phyloP scores from a whole-genome alignment of 2,888 invertebrate species.

The Luperina testacea region DNA sequence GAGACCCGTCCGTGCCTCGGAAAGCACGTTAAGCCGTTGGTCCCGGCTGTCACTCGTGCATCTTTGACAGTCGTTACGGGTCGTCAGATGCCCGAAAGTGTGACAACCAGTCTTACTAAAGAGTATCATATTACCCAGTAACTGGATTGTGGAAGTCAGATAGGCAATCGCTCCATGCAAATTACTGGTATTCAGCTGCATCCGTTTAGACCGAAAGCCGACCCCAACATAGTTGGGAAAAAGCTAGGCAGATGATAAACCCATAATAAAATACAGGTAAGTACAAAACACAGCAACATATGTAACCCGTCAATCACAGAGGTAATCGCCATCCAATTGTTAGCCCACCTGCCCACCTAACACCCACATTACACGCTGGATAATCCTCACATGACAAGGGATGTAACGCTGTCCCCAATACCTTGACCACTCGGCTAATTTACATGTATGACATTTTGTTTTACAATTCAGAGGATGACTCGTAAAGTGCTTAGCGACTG shows the following conservation, averaged over 20 bases:
- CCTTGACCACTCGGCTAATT: conserved; percentile 7
- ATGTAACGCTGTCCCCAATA: conserved; percentile 26
- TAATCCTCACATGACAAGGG: conserved; percentile 45
- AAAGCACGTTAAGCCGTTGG: too few species aligned
- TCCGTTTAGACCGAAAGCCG: too few species aligned
- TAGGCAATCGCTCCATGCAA: too few species aligned
- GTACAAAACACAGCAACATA: neutral
- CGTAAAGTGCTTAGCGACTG: neutral
- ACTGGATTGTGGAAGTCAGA: too few species aligned
- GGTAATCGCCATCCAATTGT: conserved; percentile 34
- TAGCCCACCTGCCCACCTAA: conserved; percentile 25
- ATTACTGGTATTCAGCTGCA: too few species aligned
- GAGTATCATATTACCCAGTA: too few species aligned
- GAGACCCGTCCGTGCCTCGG: too few species aligned
- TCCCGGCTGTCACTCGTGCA: too few species aligned
- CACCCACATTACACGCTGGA: conserved; percentile 23
- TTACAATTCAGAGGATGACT: neutral
- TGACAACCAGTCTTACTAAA: too few species aligned
- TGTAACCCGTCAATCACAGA: conserved; percentile 33
- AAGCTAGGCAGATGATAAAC: neutral
- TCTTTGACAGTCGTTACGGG: too few species aligned
- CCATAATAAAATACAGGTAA: neutral
- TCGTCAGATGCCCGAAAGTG: too few species aligned
- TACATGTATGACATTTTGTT: conserved; percentile 4
- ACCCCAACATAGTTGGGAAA: too few species aligned